Evolutionary conservation across 2,888 invertebrate species (phyloP).

Genomic region (Heliconius hortense): DNA sequence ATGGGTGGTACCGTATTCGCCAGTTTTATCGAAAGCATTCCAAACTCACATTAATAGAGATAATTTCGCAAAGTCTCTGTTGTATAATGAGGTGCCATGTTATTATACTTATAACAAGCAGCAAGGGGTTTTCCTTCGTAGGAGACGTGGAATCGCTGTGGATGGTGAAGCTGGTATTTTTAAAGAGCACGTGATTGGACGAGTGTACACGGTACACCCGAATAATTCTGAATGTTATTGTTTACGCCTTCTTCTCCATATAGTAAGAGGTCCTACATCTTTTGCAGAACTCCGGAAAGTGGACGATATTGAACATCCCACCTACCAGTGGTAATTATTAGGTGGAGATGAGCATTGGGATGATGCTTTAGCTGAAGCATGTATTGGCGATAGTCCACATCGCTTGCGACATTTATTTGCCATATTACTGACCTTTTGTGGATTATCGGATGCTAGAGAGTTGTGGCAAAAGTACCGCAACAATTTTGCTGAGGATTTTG

Average conservation of each 20-base stretch:
- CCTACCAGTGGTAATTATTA: not conserved
- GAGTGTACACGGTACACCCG: no score
- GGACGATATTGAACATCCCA: not conserved
- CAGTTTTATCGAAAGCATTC: no score
- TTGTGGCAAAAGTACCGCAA: not conserved
- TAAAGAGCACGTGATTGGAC: no score
- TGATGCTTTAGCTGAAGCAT: conserved; percentile 19
- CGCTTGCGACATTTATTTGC: conserved; percentile 2
- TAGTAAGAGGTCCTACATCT: not conserved
- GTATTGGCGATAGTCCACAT: conserved; percentile 20
- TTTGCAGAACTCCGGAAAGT: no score
- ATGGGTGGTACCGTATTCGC: no score
- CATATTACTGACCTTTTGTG: not conserved
- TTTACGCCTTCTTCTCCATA: not conserved
- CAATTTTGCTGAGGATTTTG: not conserved
- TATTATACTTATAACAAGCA: no score
- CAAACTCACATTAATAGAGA: no score
- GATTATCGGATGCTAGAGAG: not conserved
- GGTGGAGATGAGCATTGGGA: conserved; percentile 28
- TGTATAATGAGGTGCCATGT: no score
- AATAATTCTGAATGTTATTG: conserved; percentile 12
- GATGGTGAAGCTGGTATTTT: no score
- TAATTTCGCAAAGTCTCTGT: no score
- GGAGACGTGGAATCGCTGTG: no score
- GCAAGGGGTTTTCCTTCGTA: no score